These are phyloP conservation scores for Paracentrotus lividus DNA, from an alignment of 53 echinoderm and acorn worm species.

Conservation along the genomic window DNA sequence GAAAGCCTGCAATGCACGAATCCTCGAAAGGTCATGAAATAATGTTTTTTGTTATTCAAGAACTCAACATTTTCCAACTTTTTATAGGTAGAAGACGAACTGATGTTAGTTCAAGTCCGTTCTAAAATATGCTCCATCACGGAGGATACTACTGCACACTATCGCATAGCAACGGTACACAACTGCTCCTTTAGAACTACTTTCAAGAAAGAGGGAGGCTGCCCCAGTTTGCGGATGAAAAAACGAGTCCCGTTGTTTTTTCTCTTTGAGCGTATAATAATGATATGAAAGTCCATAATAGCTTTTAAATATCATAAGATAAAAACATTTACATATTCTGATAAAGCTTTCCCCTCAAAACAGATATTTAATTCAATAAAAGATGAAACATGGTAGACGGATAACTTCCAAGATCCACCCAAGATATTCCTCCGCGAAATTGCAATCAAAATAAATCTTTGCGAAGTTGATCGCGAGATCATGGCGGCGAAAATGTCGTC, in stretches of 20 bases:
- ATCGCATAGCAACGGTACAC: conserved; percentile 63
- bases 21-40: too few relatives aligned
- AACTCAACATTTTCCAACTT: too few relatives aligned
- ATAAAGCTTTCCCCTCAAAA: neutral
- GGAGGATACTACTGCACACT: too few relatives aligned
- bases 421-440: conserved; percentile 20
- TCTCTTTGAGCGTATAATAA: neutral
- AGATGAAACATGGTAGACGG: neutral
- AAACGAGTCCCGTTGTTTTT: neutral
- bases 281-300: neutral
- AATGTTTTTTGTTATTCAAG: too few relatives aligned
- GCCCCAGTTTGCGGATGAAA: neutral
- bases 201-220: conserved; percentile 11
- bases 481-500: conserved; percentile 99
- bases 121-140: too few relatives aligned
- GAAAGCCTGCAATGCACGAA: too few relatives aligned
- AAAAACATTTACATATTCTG: neutral
- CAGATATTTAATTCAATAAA: neutral
- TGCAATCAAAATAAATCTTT: conserved; percentile 32
- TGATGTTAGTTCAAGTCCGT: too few relatives aligned
- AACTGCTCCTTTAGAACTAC: conserved; percentile 17
- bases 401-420: neutral
- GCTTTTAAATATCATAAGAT: neutral
- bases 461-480: neutral
- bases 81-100: too few relatives aligned